phyloP scores from a whole-genome alignment of 2,888 invertebrate species.

The Dicyrtoma fusca region DNA sequence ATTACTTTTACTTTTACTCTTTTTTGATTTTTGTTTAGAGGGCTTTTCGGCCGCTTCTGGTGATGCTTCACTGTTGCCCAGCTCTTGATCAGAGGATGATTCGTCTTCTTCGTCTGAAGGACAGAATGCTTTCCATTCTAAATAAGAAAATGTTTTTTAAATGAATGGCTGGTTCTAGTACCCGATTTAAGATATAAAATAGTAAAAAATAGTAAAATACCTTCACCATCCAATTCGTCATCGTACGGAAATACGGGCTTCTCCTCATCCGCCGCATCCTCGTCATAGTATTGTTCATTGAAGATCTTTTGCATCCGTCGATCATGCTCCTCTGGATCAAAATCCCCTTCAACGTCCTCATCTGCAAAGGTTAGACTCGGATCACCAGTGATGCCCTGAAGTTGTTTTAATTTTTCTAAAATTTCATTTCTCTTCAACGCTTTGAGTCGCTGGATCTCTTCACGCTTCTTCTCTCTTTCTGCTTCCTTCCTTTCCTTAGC shows the following conservation, averaged over 20 bases:
- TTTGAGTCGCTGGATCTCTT: conserved; percentile 85
- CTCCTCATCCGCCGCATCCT: conserved; percentile 68
- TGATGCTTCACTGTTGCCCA: too few species aligned
- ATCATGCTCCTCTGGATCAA: conserved; percentile 88
- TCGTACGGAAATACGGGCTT: conserved; percentile 87
- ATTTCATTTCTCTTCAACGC: conserved; percentile 88
- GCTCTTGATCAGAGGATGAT: background rate
- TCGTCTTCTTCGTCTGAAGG: conserved; percentile 40
- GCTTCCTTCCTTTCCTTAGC: conserved; percentile 72
- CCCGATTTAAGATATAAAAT: background rate
- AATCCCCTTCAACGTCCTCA: conserved; percentile 84
- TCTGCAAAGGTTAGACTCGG: conserved; percentile 68
- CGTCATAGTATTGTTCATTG: conserved; percentile 82
- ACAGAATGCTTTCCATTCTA: conserved; percentile 32
- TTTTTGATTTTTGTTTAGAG: conserved; percentile 47
- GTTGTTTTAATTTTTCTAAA: conserved; percentile 79
- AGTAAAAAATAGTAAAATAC: background rate
- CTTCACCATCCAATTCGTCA: conserved; percentile 65
- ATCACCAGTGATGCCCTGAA: conserved; percentile 88
- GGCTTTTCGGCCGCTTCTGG: background rate
- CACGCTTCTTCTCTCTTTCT: conserved; percentile 78
- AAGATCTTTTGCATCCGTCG: conserved; percentile 82
- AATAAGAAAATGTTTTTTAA: conserved; percentile 15
- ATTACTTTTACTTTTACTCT: conserved; percentile 57
- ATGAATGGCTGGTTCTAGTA: background rate